Conservation (phyloP, 37 sponge, comb jelly and placozoan species). For the Aplysina aerophoba region DNA sequence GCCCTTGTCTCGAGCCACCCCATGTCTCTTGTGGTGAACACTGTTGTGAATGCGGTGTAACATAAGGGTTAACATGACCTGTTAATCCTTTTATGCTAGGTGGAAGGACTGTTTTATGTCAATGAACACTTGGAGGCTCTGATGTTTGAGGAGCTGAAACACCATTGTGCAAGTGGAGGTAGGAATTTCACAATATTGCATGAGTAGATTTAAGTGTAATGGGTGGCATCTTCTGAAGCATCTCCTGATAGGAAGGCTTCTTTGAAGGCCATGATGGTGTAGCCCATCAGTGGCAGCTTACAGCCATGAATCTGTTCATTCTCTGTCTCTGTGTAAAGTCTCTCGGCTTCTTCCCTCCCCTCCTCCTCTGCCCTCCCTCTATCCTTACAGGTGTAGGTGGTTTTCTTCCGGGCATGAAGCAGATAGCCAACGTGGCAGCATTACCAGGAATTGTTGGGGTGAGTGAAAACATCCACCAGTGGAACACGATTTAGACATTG, state of each 20-base stretch:
- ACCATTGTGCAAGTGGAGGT: slow-evolving; percentile 79
- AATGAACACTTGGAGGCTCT: slow-evolving; percentile 83
- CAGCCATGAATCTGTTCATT: not conserved
- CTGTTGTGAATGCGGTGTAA: too few relatives aligned
- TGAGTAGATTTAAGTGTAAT: not conserved
- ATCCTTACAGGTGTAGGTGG: slow-evolving; percentile 89
- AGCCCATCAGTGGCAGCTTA: not conserved
- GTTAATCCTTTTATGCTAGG: too few relatives aligned
- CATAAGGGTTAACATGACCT: too few relatives aligned
- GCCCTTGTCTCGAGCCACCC: too few relatives aligned
- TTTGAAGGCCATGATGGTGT: too few relatives aligned
- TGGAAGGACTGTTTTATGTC: slow-evolving; percentile 96
- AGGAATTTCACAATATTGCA: not conserved
- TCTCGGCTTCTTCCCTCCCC: not conserved
- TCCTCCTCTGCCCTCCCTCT: not conserved
- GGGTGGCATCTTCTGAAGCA: too few relatives aligned
- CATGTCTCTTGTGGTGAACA: too few relatives aligned
- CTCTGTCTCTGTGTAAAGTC: not conserved
- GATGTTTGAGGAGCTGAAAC: slow-evolving; percentile 95
- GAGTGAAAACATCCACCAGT: not conserved
- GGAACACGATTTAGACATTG: too few relatives aligned
- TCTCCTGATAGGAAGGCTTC: too few relatives aligned
- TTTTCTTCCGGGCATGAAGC: slow-evolving; percentile 96
- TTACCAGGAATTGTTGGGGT: slow-evolving; percentile 97
- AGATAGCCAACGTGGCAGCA: slow-evolving; percentile 97